phyloP scores from a whole-genome alignment of 2,797 vertebrate species.

The Hephaestus fuliginosus region DNA sequence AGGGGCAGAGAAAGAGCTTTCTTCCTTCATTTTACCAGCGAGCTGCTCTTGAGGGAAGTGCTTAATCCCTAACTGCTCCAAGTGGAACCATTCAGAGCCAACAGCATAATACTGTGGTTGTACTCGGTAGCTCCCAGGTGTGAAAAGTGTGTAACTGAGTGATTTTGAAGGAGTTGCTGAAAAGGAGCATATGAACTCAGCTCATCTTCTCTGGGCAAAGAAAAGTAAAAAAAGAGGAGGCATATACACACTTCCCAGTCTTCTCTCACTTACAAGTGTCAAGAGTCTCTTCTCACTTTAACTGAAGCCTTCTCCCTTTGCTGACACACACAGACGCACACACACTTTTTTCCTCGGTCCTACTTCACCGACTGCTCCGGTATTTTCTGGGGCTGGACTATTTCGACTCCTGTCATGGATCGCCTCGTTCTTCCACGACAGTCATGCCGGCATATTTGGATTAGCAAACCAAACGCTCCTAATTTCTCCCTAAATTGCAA shows the following conservation, averaged over 20 bases:
- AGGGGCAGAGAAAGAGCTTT: slow-evolving; percentile 16
- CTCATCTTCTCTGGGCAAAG: slow-evolving; percentile 49
- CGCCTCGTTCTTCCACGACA: slow-evolving; percentile 5
- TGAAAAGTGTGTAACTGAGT: slow-evolving; percentile 67
- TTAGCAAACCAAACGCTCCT: background rate
- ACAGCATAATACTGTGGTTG: slow-evolving; percentile 57
- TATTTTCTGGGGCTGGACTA: background rate
- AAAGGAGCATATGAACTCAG: slow-evolving; percentile 46
- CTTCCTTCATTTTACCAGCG: slow-evolving; percentile 37
- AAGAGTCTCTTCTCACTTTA: slow-evolving; percentile 52
- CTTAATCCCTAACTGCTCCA: slow-evolving; percentile 66
- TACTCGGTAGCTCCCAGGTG: slow-evolving; percentile 64
- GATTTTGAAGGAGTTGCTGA: slow-evolving; percentile 56
- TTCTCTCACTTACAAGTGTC: slow-evolving; percentile 44
- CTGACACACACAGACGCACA: slow-evolving; percentile 1
- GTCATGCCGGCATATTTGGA: slow-evolving; percentile 8
- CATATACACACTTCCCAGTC: slow-evolving; percentile 26
- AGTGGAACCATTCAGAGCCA: slow-evolving; percentile 63
- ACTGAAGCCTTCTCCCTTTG: slow-evolving; percentile 25
- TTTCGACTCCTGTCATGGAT: background rate
- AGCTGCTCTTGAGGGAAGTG: slow-evolving; percentile 57
- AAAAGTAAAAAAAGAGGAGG: slow-evolving; percentile 8
- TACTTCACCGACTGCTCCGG: background rate
- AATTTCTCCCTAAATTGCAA: slow-evolving; percentile 13
- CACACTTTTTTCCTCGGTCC: background rate